Percentiles rank a stretch among this genome's conserved stretches.
Evolutionary conservation across 2,888 invertebrate genomes (phyloP).

Genomic region (Zygogramma bicolorata): DNA sequence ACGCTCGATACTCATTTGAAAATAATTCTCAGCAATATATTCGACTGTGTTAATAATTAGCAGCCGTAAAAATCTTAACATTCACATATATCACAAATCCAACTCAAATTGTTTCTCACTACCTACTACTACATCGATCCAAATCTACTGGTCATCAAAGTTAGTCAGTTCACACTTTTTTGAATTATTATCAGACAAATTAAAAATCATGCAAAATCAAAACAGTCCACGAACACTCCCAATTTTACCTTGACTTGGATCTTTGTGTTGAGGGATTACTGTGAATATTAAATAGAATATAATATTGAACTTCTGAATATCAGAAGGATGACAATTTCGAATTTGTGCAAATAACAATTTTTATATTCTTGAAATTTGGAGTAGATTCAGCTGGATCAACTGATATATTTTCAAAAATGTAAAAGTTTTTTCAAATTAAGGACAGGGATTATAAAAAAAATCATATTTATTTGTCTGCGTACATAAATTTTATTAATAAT

Average conservation of each 20-base stretch:
- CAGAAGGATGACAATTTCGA: conserved; percentile 30
- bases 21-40: too few species aligned
- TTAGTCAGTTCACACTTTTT: background rate
- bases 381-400: too few species aligned
- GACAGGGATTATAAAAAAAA: too few species aligned
- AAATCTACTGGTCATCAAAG: background rate
- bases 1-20: too few species aligned
- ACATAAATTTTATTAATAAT: too few species aligned
- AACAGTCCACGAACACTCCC: conserved; percentile 18
- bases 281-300: conserved; percentile 32
- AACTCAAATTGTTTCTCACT: background rate
- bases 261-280: conserved; percentile 36
- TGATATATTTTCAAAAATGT: too few species aligned
- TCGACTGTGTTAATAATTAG: too few species aligned
- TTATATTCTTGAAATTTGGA: too few species aligned
- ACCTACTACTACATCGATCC: background rate
- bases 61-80: too few species aligned
- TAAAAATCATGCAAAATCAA: conserved; percentile 27
- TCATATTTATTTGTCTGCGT: too few species aligned
- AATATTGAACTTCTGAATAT: conserved; percentile 22
- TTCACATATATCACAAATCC: too few species aligned
- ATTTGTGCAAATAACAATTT: conserved; percentile 1
- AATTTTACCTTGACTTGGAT: conserved; percentile 50
- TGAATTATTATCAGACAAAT: background rate
- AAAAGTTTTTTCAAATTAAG: too few species aligned